Percentiles rank a stretch among this genome's conserved stretches.
phyloP scores from a whole-genome alignment of 2,113 vertebrate species.

The Delphinapterus leucas region DNA sequence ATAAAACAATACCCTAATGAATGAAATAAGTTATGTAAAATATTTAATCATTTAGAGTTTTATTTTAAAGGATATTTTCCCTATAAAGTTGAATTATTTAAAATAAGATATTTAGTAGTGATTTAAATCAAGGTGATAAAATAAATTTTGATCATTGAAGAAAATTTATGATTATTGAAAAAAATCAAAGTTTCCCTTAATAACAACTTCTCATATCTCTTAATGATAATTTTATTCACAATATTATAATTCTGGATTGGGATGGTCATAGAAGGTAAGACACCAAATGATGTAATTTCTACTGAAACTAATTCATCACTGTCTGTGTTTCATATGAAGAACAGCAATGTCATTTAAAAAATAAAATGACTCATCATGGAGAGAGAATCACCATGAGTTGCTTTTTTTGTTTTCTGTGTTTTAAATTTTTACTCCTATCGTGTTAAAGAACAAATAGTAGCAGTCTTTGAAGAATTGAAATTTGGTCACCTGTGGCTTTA shows the following conservation, averaged over 20 bases:
- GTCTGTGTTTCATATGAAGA: neutral
- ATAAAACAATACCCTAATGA: slow-evolving; percentile 66
- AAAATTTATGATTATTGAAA: neutral
- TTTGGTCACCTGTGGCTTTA: neutral
- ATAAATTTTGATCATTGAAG: neutral
- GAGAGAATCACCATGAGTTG: neutral
- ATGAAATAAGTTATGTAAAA: slow-evolving; percentile 72
- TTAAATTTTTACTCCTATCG: neutral
- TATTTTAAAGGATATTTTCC: slow-evolving; percentile 48
- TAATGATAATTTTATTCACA: neutral
- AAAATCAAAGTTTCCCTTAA: neutral
- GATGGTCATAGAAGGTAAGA: neutral
- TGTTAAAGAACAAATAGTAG: neutral
- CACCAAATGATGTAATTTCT: neutral
- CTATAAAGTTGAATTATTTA: slow-evolving; percentile 68
- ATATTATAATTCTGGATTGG: neutral
- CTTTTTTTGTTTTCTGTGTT: neutral
- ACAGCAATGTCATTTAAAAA: neutral
- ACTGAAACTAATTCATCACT: neutral
- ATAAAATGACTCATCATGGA: neutral
- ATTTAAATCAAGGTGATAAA: slow-evolving; percentile 46
- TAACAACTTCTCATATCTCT: neutral
- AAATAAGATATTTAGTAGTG: slow-evolving; percentile 71
- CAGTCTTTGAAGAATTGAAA: neutral
- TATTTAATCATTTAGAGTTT: slow-evolving; percentile 71